Evolutionary conservation across 2,797 vertebrate species (phyloP).

Genomic region (Acanthis flammea): DNA sequence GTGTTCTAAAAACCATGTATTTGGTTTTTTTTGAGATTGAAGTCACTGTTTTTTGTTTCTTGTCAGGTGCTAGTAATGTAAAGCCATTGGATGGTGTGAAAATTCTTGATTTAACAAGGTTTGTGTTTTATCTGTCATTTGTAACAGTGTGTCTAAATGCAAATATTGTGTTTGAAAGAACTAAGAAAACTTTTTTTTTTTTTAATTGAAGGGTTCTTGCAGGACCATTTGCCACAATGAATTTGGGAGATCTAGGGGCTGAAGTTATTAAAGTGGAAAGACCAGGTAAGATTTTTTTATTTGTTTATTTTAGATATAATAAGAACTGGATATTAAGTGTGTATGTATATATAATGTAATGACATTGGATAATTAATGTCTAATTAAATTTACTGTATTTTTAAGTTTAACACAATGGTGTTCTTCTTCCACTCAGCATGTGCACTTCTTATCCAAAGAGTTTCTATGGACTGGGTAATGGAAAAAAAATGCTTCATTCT

Average conservation of each 20-base stretch:
- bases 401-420: background rate
- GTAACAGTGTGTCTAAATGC: background rate
- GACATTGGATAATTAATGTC: background rate
- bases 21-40: background rate
- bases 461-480: background rate
- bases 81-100: slow-evolving; percentile 86
- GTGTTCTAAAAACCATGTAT: background rate
- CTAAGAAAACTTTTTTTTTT: background rate
- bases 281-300: slow-evolving; percentile 80
- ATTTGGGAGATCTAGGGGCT: slow-evolving; percentile 92
- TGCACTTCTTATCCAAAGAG: background rate
- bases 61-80: slow-evolving; percentile 60
- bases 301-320: background rate
- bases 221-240: slow-evolving; percentile 95
- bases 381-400: background rate
- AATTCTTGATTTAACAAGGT: slow-evolving; percentile 92
- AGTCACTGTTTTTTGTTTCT: slow-evolving; percentile 52
- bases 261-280: slow-evolving; percentile 95
- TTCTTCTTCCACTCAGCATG: background rate
- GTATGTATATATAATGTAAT: background rate
- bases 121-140: slow-evolving; percentile 36
- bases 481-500: background rate
- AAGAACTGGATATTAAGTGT: background rate
- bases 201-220: slow-evolving; percentile 85
- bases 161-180: background rate